Evolutionary conservation across 2,113 vertebrate species (phyloP).

Genomic region (Hucho hucho): DNA sequence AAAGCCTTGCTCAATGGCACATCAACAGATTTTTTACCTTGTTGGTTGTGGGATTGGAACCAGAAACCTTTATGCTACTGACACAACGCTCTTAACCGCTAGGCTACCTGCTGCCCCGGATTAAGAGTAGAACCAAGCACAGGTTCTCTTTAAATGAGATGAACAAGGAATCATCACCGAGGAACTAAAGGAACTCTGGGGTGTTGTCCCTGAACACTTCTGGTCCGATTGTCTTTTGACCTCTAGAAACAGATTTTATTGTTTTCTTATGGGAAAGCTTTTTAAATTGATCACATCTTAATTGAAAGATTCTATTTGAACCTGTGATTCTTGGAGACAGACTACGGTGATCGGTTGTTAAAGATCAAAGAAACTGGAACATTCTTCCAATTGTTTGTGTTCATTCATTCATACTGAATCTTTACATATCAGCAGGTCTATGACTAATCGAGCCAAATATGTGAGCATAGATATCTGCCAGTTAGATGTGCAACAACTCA

Average conservation of each 20-base stretch:
- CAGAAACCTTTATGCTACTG: too few relatives aligned
- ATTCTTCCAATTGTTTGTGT: background rate
- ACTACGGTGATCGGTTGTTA: background rate
- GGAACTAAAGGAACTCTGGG: slow-evolving; percentile 14
- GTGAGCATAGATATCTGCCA: slow-evolving; percentile 36
- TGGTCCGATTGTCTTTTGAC: too few relatives aligned
- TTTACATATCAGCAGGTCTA: background rate
- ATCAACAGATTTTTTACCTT: too few relatives aligned
- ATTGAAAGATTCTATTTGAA: background rate
- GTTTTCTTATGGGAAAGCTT: too few relatives aligned
- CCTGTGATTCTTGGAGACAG: background rate
- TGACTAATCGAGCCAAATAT: background rate
- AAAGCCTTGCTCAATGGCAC: too few relatives aligned
- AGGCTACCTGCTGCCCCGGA: too few relatives aligned
- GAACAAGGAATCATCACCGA: too few relatives aligned
- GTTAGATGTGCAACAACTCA: slow-evolving; percentile 36
- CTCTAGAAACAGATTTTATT: too few relatives aligned
- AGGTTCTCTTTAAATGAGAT: slow-evolving; percentile 20
- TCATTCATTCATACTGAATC: background rate
- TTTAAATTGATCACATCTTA: background rate
- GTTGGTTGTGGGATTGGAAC: too few relatives aligned
- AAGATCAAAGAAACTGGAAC: background rate
- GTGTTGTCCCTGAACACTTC: background rate
- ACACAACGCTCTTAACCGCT: too few relatives aligned
- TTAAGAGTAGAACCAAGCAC: slow-evolving; percentile 32